Conservation (phyloP, 2,888 invertebrate species). For the Monoplex corrugatus region DNA sequence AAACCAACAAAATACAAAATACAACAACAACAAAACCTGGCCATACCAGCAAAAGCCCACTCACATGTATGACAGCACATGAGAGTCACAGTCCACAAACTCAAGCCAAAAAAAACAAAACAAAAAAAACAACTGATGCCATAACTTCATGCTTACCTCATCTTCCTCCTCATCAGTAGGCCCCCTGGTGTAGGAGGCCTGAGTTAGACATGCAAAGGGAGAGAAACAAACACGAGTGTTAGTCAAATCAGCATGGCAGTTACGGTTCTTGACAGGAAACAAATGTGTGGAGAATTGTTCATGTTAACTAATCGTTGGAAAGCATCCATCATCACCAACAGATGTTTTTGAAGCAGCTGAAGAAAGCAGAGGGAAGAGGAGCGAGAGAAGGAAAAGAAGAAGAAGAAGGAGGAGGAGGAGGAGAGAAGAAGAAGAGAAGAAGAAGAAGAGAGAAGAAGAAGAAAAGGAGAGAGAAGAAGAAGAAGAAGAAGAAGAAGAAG, state of each 20-base stretch:
- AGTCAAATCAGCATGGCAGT: background rate
- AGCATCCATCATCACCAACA: no score
- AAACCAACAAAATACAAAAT: background rate
- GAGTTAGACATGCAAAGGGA: conserved; percentile 28
- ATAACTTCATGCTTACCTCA: conserved; percentile 29
- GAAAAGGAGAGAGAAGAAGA: background rate
- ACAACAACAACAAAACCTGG: no score
- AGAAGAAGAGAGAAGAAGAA: background rate
- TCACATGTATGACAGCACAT: background rate
- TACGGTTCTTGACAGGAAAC: background rate
- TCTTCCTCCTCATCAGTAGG: conserved; percentile 40
- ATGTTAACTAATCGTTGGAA: no score
- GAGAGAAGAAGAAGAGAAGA: background rate
- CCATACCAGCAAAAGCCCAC: background rate
- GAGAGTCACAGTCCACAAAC: no score
- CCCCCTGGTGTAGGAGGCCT: conserved; percentile 49
- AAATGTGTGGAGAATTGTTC: no score
- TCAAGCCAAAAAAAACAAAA: no score
- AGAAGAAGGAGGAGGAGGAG: background rate
- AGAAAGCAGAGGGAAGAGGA: no score
- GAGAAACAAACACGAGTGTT: conserved; percentile 19
- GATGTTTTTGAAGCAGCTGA: no score
- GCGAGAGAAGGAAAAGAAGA: background rate
- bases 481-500: background rate
- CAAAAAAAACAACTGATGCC: background rate